These are phyloP conservation scores for Drosophila seguyi DNA, from an alignment of 1,140 invertebrate genomes.

Conservation along the genomic window DNA sequence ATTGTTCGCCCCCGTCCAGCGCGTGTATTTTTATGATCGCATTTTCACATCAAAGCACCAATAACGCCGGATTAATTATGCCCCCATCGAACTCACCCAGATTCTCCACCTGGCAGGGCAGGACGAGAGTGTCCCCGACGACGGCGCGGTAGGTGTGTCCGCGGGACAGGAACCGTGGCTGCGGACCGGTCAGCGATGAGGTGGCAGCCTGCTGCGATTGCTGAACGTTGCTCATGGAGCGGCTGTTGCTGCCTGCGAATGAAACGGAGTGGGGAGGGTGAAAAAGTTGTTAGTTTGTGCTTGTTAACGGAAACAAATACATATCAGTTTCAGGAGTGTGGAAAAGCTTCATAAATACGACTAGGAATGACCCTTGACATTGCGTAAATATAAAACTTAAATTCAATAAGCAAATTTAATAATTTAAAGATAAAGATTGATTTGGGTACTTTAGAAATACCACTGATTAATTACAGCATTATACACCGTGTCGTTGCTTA, in stretches of 20 bases:
- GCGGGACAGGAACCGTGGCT: slow-evolving; percentile 89
- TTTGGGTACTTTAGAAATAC: too few species aligned
- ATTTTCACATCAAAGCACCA: slow-evolving; percentile 67
- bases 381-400: neutral
- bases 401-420: neutral
- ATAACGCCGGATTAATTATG: slow-evolving; percentile 69
- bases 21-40: slow-evolving; percentile 51
- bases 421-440: neutral
- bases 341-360: neutral
- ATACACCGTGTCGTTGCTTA: too few species aligned
- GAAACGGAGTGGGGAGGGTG: neutral
- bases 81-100: slow-evolving; percentile 87
- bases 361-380: neutral
- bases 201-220: slow-evolving; percentile 46
- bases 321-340: neutral
- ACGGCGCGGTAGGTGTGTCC: slow-evolving; percentile 91
- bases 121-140: slow-evolving; percentile 89
- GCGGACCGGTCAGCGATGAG: slow-evolving; percentile 58
- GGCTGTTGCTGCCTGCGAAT: slow-evolving; percentile 69
- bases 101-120: slow-evolving; percentile 92
- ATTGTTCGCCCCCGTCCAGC: neutral
- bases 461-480: neutral
- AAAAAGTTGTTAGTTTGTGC: slow-evolving; percentile 18
- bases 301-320: neutral
- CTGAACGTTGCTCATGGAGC: slow-evolving; percentile 71